Base-by-base conservation (phyloP, 2,797 vertebrate genomes). In the Anableps anableps region DNA sequence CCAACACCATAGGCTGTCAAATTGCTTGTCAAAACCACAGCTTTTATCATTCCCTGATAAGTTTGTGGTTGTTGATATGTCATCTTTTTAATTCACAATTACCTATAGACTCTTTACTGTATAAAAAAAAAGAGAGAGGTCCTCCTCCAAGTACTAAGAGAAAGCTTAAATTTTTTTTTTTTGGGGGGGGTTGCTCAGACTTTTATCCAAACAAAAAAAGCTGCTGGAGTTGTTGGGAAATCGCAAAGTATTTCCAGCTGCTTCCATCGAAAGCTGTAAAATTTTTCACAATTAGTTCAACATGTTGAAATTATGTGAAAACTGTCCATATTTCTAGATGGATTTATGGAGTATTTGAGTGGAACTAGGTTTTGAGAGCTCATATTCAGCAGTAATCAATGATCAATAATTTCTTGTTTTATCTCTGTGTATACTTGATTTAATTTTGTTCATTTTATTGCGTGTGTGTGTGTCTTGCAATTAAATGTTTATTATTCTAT, bases 1-100 rank as follows among this genome's bases (percentile, higher is more conserved):
- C 73, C 31, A 73, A 77, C 83, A 81, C 83, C 51, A 80, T 76
- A 66, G 34, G 2, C 66, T 41, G 75, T 83, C 75, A 50, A 81
- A 72, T 21, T 31, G 16, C 78, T 74, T 70, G 3, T 88, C 10
- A 77, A 14, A 53, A 75, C 50, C 43, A n/a, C 43, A 51, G 72
- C 76, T 74, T 43, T 51, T 23, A 47, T 62, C 34, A 41, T 53
- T 55, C n/a, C 50, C 55, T 41, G 75, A 9, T 29, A 53, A 2
- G 48, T 45, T 45, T 29, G 6, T 31, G 41, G 2, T 36, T 23
- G 10, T 73, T 72, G 55, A 64, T 62, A 8, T 11, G 4, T 19
- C 26, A 23, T 34, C 10, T 1, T 79, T 70, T 43, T 36, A 3
- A 64, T 41, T 36, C 9, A 55, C 53, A 47, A 62, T 64, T 23